Conservation (phyloP, 2,113 vertebrate species). For the Poeciliopsis turrubarensis region DNA sequence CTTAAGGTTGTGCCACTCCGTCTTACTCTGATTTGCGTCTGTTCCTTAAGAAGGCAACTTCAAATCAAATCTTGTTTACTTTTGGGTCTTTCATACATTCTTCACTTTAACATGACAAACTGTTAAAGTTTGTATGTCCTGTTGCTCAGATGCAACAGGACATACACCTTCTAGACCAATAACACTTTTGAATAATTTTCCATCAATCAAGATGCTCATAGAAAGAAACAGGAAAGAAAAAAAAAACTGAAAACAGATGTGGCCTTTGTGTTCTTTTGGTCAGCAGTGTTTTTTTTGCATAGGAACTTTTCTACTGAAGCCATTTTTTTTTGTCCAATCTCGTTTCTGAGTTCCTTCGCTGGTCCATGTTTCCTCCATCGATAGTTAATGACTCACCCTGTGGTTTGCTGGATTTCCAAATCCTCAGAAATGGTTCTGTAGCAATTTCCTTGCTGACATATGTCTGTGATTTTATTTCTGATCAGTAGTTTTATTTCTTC, state of each 20-base stretch:
- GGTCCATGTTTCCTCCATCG: background rate
- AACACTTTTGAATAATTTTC: too few species aligned
- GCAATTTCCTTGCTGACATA: background rate
- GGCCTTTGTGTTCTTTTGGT: too few species aligned
- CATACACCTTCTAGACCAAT: too few species aligned
- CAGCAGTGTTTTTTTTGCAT: too few species aligned
- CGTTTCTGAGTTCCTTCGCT: background rate
- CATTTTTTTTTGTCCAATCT: too few species aligned
- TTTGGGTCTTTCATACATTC: background rate
- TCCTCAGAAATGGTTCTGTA: background rate
- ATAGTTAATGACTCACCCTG: too few species aligned
- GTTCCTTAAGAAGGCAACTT: background rate
- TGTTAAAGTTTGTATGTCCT: too few species aligned
- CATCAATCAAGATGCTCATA: too few species aligned
- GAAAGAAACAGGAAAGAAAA: too few species aligned
- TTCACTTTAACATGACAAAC: background rate
- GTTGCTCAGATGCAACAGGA: background rate
- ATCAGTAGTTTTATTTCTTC: background rate
- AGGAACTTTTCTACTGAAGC: too few species aligned
- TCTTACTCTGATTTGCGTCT: background rate
- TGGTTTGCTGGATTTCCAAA: background rate
- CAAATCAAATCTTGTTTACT: background rate
- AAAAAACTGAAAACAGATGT: too few species aligned
- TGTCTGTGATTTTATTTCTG: background rate
- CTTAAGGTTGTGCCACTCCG: background rate